Percentiles rank a stretch among this genome's conserved stretches.
phyloP scores from a whole-genome alignment of 1,140 invertebrate species.

The Micrasema longulum region DNA sequence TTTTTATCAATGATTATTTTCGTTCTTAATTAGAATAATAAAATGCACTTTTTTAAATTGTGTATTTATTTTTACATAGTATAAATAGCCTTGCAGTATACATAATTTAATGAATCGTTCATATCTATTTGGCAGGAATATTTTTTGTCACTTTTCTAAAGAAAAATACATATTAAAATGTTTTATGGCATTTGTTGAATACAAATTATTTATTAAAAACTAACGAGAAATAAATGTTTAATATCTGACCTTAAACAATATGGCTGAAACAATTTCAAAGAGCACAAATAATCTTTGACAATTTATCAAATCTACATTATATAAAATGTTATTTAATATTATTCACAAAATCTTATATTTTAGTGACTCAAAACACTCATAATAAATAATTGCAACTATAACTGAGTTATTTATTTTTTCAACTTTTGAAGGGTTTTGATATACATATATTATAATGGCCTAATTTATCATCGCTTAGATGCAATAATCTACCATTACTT shows the following conservation, averaged over 20 bases:
- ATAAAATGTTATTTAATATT: conserved; percentile 38
- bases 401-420: conserved; percentile 25
- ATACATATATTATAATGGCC: conserved; percentile 20
- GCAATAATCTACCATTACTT: conserved; percentile 5
- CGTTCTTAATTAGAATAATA: too few species aligned
- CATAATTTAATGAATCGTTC: conserved; percentile 46
- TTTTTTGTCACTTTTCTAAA: conserved; percentile 42
- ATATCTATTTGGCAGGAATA: conserved; percentile 49
- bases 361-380: conserved; percentile 45
- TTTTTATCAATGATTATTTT: too few species aligned
- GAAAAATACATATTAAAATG: conserved; percentile 36
- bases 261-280: conserved; percentile 41
- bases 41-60: conserved; percentile 12
- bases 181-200: conserved; percentile 42
- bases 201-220: conserved; percentile 39
- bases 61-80: conserved; percentile 44
- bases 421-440: conserved; percentile 17
- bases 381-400: conserved; percentile 32
- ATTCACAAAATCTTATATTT: conserved; percentile 44
- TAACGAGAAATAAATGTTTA: conserved; percentile 34
- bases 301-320: conserved; percentile 39
- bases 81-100: conserved; percentile 43
- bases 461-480: conserved; percentile 14
- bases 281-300: conserved; percentile 34
- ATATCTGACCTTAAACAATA: conserved; percentile 41